phyloP scores from a whole-genome alignment of 2,888 invertebrate species.

The Limnephilus rhombicus region DNA sequence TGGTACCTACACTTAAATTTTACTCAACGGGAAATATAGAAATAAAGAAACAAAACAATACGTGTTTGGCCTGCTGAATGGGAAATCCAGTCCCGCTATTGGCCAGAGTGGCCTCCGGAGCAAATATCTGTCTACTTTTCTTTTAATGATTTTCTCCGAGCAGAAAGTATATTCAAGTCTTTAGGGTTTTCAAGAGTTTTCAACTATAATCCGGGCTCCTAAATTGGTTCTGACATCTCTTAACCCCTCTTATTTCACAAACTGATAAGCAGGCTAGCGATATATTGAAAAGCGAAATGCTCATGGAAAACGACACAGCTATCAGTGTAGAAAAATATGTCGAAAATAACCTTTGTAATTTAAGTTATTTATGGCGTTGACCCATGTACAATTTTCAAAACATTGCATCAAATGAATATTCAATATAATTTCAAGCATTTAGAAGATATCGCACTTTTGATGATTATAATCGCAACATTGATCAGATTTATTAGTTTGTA shows the following conservation, averaged over 20 bases:
- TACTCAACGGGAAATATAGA: conserved; percentile 44
- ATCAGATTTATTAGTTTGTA: too few species aligned
- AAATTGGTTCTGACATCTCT: not conserved
- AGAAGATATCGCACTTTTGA: too few species aligned
- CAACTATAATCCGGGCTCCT: conserved; percentile 15
- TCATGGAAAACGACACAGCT: not conserved
- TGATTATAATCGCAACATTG: too few species aligned
- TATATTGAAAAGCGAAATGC: not conserved
- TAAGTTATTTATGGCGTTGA: too few species aligned
- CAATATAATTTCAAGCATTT: too few species aligned
- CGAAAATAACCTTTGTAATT: too few species aligned
- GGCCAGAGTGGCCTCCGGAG: not conserved
- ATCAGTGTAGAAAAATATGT: not conserved
- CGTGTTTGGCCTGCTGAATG: conserved; percentile 27
- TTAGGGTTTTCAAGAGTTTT: not conserved
- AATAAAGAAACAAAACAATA: conserved; percentile 50
- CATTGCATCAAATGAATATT: too few species aligned
- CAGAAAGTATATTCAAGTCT: not conserved
- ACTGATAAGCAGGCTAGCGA: not conserved
- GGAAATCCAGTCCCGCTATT: not conserved
- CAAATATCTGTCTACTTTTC: conserved; percentile 30
- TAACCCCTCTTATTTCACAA: not conserved
- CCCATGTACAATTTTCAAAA: too few species aligned
- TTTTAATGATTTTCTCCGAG: conserved; percentile 29
- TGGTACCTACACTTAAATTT: conserved; percentile 34